Evolutionary conservation across 2,888 invertebrate genomes (phyloP).

Genomic region (Pristionchus arcanus): DNA sequence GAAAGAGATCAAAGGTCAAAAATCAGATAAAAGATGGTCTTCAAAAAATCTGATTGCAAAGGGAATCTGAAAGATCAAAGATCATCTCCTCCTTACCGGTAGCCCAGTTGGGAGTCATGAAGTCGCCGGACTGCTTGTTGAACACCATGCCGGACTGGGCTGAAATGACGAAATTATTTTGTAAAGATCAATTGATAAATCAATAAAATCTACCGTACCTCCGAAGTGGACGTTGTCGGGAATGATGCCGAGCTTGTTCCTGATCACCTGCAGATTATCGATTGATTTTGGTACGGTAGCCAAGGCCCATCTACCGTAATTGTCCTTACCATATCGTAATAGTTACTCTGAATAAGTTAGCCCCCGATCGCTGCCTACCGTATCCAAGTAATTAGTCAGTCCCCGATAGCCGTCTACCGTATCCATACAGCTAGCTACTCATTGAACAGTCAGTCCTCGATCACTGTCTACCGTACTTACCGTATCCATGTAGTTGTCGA

Average conservation of each 20-base stretch:
- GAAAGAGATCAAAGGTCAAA: neutral
- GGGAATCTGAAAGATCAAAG: too few species aligned
- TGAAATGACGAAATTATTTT: slow-evolving; percentile 52
- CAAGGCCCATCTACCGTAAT: too few species aligned
- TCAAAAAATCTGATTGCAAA: too few species aligned
- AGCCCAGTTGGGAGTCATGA: slow-evolving; percentile 89
- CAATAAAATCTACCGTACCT: slow-evolving; percentile 75
- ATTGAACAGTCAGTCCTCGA: too few species aligned
- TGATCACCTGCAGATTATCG: slow-evolving; percentile 82
- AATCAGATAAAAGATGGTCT: neutral
- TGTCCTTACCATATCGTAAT: neutral
- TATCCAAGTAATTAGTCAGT: neutral
- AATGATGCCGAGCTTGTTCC: slow-evolving; percentile 84
- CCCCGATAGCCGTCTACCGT: neutral
- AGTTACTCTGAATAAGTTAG: too few species aligned
- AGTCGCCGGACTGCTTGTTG: slow-evolving; percentile 84
- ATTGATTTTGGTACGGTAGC: slow-evolving; percentile 81
- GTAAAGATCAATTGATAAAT: neutral
- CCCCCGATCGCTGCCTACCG: neutral
- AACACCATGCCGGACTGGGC: slow-evolving; percentile 84
- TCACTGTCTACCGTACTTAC: neutral
- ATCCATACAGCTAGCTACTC: neutral
- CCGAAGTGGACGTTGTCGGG: slow-evolving; percentile 86
- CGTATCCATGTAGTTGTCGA: slow-evolving; percentile 84
- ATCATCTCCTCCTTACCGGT: slow-evolving; percentile 81